Base-by-base conservation (phyloP, 37 sponge, comb jelly and placozoan genomes). In the Tethya wilhelma region DNA sequence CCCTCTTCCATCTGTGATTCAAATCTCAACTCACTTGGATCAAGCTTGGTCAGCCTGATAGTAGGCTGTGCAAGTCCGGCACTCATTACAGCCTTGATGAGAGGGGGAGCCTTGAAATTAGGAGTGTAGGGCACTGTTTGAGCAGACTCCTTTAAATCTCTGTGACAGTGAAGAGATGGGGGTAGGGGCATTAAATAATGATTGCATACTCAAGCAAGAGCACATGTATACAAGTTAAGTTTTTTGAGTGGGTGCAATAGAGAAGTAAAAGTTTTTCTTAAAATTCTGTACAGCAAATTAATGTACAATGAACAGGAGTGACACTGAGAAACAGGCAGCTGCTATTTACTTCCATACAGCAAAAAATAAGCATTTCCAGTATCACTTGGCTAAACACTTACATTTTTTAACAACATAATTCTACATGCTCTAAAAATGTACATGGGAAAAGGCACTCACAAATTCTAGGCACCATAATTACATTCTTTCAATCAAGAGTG, bases 21-120 rank as follows among this genome's bases (percentile, higher is more conserved):
- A 49, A 49, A 49, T 14, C 14, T 9, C 9, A 49, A 49, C 17
- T 77, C 31, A 86, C 87, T 57, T 46, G 65, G 46, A n/a, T 88
- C 88, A 20, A 88, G 31, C 49, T 69, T 81, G 53, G 76, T 60
- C 31, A 88, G 20, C 20, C 30, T 41, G 31, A 88, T 29, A 12
- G 33, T 53, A 39, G 88, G 77, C 44, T 87, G 87, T 37, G 60
- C 62, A 34, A 49, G 67, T 2, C 26, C 37, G 38, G 67, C 67
- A 26, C n/a, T 34, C 74, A 80, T 42, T 22, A 87, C 58, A 29
- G 87, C 63, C 31, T 74, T 44, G 37, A 87, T 80, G 31, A 87
- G 76, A 22, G 75, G 81, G 42, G 87, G 87, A 30, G 75, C 67
- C 44, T 65, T 43, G 7, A 40, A n/a, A 39, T 59, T 39, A 17